A percentile compares a stretch with the other conserved stretches of the same genome.
These are phyloP conservation scores for Microplitis deprimator DNA, from an alignment of 2,888 invertebrate species.

Conservation along the genomic window DNA sequence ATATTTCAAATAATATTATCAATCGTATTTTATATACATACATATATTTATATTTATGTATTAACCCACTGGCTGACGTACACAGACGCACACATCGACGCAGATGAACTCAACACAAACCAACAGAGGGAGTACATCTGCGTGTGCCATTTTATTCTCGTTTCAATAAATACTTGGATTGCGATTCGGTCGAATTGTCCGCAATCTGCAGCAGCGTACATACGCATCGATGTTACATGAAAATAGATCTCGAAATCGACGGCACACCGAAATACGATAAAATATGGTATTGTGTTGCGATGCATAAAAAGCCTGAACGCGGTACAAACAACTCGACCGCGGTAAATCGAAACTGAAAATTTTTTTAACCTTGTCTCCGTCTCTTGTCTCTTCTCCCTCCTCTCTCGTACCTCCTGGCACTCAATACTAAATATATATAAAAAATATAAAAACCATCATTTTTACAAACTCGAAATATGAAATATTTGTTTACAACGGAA, in stretches of 20 bases:
- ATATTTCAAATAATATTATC: slow-evolving; percentile 1
- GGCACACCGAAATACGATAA: slow-evolving; percentile 17
- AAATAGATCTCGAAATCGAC: slow-evolving; percentile 33
- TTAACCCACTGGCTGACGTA: too few relatives aligned
- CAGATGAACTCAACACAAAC: too few relatives aligned
- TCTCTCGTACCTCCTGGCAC: too few relatives aligned
- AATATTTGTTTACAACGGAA: too few relatives aligned
- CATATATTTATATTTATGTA: neutral
- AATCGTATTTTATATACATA: neutral
- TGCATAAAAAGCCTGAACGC: slow-evolving; percentile 14
- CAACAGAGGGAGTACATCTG: neutral
- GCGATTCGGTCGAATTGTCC: slow-evolving; percentile 36
- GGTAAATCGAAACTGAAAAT: slow-evolving; percentile 8
- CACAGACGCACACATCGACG: too few relatives aligned
- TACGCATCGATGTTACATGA: slow-evolving; percentile 33
- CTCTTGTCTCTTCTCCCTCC: too few relatives aligned
- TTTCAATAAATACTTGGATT: slow-evolving; percentile 39
- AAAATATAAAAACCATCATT: too few relatives aligned
- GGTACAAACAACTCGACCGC: slow-evolving; percentile 11
- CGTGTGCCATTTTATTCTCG: slow-evolving; percentile 34
- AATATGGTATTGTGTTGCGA: slow-evolving; percentile 23
- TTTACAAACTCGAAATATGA: too few relatives aligned
- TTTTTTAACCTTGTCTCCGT: neutral
- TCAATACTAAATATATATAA: too few relatives aligned
- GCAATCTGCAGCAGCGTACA: slow-evolving; percentile 23